These are phyloP conservation scores for Meriones unguiculatus DNA, from an alignment of 2,113 vertebrate species.

Conservation along the genomic window DNA sequence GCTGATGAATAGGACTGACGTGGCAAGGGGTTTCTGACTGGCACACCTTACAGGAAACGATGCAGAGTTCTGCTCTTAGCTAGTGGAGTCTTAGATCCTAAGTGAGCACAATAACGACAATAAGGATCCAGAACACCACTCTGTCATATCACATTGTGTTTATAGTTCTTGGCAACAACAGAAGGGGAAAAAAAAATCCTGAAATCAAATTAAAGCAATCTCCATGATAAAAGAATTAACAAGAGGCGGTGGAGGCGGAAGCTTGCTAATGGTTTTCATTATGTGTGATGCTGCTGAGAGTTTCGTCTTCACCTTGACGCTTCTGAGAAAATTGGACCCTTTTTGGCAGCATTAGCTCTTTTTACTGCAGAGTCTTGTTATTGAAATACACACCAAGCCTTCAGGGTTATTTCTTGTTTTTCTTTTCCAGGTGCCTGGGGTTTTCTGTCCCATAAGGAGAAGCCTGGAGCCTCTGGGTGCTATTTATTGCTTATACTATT, in stretches of 20 bases:
- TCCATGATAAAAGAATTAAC: conserved; percentile 68
- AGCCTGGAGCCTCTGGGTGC: conserved; percentile 23
- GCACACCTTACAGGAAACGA: neutral
- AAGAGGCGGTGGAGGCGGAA: conserved; percentile 32
- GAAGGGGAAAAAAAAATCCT: neutral
- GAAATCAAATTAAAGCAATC: conserved; percentile 66
- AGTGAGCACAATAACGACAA: conserved; percentile 64
- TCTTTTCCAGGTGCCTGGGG: conserved; percentile 39
- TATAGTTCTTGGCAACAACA: conserved; percentile 64
- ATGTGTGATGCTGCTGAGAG: conserved; percentile 33
- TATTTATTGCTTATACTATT: conserved; percentile 48
- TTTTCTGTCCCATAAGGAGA: conserved; percentile 59
- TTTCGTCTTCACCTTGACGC: conserved; percentile 65
- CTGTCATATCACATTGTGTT: conserved; percentile 58
- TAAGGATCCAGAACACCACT: conserved; percentile 54
- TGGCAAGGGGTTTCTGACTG: conserved; percentile 12
- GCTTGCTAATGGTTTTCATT: conserved; percentile 67
- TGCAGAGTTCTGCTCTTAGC: conserved; percentile 5
- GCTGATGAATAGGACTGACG: neutral
- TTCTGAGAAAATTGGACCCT: conserved; percentile 65
- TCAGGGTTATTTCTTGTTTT: conserved; percentile 69
- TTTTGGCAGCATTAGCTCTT: conserved; percentile 22
- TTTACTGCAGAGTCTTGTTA: conserved; percentile 53
- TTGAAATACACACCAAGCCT: conserved; percentile 64
- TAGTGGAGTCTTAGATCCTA: conserved; percentile 50